Evolutionary conservation across 2,113 vertebrate genomes (phyloP), one percentile per base, ranked within the genome.

Genomic region (Mystacornis crossleyi): DNA sequence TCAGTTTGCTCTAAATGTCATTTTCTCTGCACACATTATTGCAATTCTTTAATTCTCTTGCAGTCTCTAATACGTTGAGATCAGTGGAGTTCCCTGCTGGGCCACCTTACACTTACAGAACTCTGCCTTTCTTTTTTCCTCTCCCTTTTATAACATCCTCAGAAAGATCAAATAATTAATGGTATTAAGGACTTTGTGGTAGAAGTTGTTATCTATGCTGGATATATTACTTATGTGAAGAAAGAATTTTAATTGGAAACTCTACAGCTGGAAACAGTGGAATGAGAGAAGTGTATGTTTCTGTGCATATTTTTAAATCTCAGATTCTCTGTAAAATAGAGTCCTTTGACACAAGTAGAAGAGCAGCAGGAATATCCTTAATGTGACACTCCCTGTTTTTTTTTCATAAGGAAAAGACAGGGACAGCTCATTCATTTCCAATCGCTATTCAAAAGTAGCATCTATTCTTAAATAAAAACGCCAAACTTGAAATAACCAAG

Each of bases 121-220:
- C 67, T 54, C 79, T 80, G 33, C 77, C 31, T 74, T 94, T 88
- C 70, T 86, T 70, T 93, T 92, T 78, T n/a, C n/a, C 55, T 26
- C 8, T 42, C 48, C 36, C 81, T 96, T 97, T 94, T 66, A 91
- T 71, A 91, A 72, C 40, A 38, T 84, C 74, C 90, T 88, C 87
- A 86, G 91, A 97, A 97, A 97, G 95, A 98, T 97, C 95, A 97
- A 96, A 97, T 96, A 85, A 92, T 97, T 97, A 97, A 91, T 62
- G 34, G 31, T 58, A 97, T 97, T 97, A 97, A 98, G 92, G 91
- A 95, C 83, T 87, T 93, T 6, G 5, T 91, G 55, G 60, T 48
- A 92, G 85, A 97, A 94, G 95, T 91, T 93, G 65, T 82, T 96
- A 91, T 95, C 96, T 89, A 72, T 75, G 95, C 80, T 82, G 92